These are phyloP conservation scores for Gracilinanus agilis DNA, from an alignment of 2,113 vertebrate species.

Conservation along the genomic window DNA sequence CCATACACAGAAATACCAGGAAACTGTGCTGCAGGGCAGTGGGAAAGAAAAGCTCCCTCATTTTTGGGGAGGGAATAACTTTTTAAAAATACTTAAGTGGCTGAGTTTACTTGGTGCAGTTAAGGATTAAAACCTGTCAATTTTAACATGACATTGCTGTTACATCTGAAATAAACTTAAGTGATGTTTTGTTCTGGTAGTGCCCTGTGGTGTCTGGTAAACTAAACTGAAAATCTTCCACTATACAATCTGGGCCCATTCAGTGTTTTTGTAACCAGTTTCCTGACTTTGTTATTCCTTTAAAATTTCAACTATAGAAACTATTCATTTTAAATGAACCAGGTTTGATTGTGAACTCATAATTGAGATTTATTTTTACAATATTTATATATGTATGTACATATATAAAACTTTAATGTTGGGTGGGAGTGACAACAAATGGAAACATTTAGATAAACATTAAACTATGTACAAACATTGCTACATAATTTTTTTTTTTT, in stretches of 20 bases:
- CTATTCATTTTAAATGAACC: slow-evolving; percentile 69
- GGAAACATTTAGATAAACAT: neutral
- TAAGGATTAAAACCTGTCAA: slow-evolving; percentile 85
- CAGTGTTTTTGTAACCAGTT: slow-evolving; percentile 71
- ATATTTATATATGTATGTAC: neutral
- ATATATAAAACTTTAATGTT: neutral
- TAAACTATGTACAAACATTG: neutral
- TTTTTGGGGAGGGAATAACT: slow-evolving; percentile 82
- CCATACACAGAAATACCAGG: slow-evolving; percentile 75
- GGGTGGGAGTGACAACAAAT: neutral
- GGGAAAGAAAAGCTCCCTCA: slow-evolving; percentile 80
- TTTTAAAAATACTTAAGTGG: slow-evolving; percentile 78
- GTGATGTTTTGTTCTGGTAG: slow-evolving; percentile 82
- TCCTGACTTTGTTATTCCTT: slow-evolving; percentile 79
- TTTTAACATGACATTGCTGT: slow-evolving; percentile 83
- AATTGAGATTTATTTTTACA: slow-evolving; percentile 65
- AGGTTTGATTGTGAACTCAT: slow-evolving; percentile 63
- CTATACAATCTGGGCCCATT: slow-evolving; percentile 73
- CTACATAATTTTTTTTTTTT: neutral
- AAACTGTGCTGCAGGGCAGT: slow-evolving; percentile 76
- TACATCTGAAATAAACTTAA: slow-evolving; percentile 84
- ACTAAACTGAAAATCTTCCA: slow-evolving; percentile 52
- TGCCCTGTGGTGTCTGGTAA: slow-evolving; percentile 82
- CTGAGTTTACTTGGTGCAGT: slow-evolving; percentile 85
- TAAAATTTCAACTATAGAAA: slow-evolving; percentile 72